phyloP scores from a whole-genome alignment of 2,113 vertebrate species.

The Periophthalmodon schlosseri region DNA sequence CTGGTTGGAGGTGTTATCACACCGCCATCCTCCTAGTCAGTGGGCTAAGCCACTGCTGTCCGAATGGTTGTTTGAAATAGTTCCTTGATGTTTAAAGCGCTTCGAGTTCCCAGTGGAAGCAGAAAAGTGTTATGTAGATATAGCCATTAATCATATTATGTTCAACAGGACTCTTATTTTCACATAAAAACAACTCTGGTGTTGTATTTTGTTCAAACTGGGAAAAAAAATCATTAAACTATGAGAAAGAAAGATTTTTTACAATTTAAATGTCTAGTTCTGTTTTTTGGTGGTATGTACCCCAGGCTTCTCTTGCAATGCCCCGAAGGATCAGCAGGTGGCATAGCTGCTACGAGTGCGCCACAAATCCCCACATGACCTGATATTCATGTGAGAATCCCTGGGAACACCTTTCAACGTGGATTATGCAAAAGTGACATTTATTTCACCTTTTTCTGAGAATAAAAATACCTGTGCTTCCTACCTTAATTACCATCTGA shows the following conservation, averaged over 20 bases:
- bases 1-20: background rate
- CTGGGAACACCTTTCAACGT: conserved; percentile 5
- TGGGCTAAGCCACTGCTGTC: too few relatives aligned
- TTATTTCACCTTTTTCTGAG: background rate
- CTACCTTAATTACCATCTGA: background rate
- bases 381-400: conserved; percentile 25
- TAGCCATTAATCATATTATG: background rate
- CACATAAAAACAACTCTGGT: background rate
- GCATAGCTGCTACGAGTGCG: conserved; percentile 20
- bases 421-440: background rate
- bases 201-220: background rate
- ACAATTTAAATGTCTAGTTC: too few relatives aligned
- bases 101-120: background rate
- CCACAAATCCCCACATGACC: conserved; percentile 9
- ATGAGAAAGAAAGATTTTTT: background rate
- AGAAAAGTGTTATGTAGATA: background rate
- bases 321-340: conserved; percentile 59
- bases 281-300: too few relatives aligned
- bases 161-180: background rate
- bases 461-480: background rate
- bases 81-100: background rate
- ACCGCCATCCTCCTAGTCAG: background rate
- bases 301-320: conserved; percentile 34
- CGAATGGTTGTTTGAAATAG: background rate
- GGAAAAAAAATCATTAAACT: background rate